phyloP scores from a whole-genome alignment of 2,888 invertebrate genomes.

The Caenorhabditis sulstoni region DNA sequence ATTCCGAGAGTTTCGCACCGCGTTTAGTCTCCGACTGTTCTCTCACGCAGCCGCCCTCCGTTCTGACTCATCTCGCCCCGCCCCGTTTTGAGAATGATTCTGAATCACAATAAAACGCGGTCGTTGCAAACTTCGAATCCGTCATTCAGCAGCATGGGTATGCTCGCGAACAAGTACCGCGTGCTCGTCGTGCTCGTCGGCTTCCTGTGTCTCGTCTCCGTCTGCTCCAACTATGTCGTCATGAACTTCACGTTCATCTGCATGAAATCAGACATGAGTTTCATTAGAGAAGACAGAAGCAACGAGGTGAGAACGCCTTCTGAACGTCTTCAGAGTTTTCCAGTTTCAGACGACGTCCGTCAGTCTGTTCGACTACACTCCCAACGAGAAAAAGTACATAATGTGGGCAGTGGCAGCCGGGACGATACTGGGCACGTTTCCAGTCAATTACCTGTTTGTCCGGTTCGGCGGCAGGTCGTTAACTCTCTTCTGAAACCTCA shows the following conservation, averaged over 20 bases:
- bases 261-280: constrained; percentile 67
- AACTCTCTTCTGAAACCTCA: neutral
- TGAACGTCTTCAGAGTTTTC: neutral
- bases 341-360: constrained; percentile 47
- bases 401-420: constrained; percentile 75
- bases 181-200: constrained; percentile 62
- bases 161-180: constrained; percentile 60
- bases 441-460: constrained; percentile 71
- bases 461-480: constrained; percentile 70
- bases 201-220: constrained; percentile 67
- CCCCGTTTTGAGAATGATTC: constrained; percentile 32
- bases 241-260: constrained; percentile 75
- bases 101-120: constrained; percentile 22
- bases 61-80: constrained; percentile 28
- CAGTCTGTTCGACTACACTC: constrained; percentile 69
- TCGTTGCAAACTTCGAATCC: constrained; percentile 18
- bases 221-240: constrained; percentile 72
- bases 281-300: constrained; percentile 22
- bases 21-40: constrained; percentile 45
- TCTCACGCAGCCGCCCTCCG: constrained; percentile 14
- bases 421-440: constrained; percentile 73
- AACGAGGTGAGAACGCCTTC: constrained; percentile 31
- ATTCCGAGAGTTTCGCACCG: neutral
- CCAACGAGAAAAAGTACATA: constrained; percentile 69
- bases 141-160: constrained; percentile 18